phyloP scores from a whole-genome alignment of 2,797 vertebrate species.

The Kryptopterus vitreolus region DNA sequence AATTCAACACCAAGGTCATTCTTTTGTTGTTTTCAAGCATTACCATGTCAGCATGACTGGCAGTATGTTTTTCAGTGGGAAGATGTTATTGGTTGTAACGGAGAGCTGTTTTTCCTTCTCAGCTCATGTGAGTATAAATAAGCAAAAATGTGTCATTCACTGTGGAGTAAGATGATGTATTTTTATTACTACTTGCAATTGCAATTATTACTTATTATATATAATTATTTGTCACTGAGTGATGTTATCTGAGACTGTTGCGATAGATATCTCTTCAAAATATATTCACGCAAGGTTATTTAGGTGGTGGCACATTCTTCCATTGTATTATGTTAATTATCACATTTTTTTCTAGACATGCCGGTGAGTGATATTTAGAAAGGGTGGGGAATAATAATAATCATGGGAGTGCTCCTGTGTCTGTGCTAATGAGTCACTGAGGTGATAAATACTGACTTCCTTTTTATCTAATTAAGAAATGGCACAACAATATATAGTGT shows the following conservation, averaged over 20 bases:
- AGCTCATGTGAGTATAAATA: constrained; percentile 1
- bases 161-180: too few relatives aligned
- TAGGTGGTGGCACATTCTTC: constrained; percentile 19
- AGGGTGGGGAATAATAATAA: constrained; percentile 10
- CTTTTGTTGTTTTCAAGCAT: accelerated
- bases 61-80: background rate
- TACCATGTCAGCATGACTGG: too few relatives aligned
- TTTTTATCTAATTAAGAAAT: background rate
- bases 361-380: background rate
- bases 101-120: background rate
- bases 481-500: too few relatives aligned
- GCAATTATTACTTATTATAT: too few relatives aligned
- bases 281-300: background rate
- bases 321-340: background rate
- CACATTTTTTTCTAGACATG: background rate
- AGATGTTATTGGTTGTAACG: background rate
- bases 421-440: too few relatives aligned
- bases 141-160: too few relatives aligned
- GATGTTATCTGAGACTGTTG: background rate
- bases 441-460: background rate
- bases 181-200: too few relatives aligned
- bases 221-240: background rate
- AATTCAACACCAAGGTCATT: too few relatives aligned
- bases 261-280: background rate
- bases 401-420: background rate